Evolutionary conservation across 2,797 vertebrate species (phyloP).

Genomic region (Myotis findleyi): DNA sequence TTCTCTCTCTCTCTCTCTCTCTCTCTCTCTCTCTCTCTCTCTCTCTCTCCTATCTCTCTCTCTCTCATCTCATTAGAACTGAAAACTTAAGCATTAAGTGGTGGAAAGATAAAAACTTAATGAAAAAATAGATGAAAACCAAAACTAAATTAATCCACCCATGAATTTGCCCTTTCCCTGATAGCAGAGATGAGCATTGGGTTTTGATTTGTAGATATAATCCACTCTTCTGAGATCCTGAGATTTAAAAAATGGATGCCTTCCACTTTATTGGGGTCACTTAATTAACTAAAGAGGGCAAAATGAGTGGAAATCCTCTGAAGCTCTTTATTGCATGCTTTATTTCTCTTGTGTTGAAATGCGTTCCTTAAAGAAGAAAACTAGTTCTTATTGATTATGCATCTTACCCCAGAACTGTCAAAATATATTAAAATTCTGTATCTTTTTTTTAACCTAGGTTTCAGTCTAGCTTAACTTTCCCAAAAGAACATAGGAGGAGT

Average conservation of each 20-base stretch:
- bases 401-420: not conserved
- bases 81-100: not conserved
- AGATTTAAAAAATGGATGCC: slow-evolving; percentile 53
- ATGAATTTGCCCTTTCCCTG: not conserved
- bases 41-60: too few relatives aligned
- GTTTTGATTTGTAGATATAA: slow-evolving; percentile 67
- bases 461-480: not conserved
- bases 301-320: slow-evolving; percentile 20
- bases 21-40: too few relatives aligned
- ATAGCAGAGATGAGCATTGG: slow-evolving; percentile 31
- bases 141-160: slow-evolving; percentile 48
- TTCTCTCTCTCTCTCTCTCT: not conserved
- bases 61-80: not conserved
- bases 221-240: slow-evolving; percentile 40
- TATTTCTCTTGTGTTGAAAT: slow-evolving; percentile 51
- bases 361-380: not conserved
- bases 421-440: not conserved
- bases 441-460: not conserved
- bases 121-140: slow-evolving; percentile 42
- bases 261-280: slow-evolving; percentile 69
- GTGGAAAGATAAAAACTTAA: slow-evolving; percentile 50
- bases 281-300: slow-evolving; percentile 70
- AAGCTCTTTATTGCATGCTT: slow-evolving; percentile 28
- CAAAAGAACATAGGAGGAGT: not conserved
- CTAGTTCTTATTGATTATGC: slow-evolving; percentile 29